Evolutionary conservation across 2,888 invertebrate genomes (phyloP).

Genomic region (Lamellibrachia columna): DNA sequence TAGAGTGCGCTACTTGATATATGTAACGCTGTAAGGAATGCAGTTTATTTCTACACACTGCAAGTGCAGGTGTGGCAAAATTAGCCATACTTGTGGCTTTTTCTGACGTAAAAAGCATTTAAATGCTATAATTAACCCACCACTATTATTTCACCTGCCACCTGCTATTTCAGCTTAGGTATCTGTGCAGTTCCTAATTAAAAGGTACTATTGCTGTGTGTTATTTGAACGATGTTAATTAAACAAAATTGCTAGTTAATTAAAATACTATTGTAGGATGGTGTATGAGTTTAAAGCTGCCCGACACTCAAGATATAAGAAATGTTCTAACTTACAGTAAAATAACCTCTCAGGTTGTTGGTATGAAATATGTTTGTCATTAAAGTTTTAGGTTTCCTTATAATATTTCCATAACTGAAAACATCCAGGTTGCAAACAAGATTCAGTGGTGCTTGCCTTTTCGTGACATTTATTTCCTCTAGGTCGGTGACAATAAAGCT

Average conservation of each 20-base stretch:
- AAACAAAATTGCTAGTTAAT: neutral
- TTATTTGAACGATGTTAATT: neutral
- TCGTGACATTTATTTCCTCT: no score
- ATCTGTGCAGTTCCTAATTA: neutral
- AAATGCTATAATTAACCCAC: neutral
- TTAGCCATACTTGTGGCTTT: conserved; percentile 5
- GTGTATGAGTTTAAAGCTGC: neutral
- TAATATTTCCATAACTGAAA: no score
- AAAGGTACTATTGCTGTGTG: neutral
- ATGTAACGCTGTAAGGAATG: neutral
- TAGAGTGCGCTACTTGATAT: neutral
- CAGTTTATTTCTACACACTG: neutral
- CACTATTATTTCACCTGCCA: neutral
- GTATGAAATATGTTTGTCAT: neutral
- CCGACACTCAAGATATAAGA: neutral
- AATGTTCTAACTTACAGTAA: neutral
- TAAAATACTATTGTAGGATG: neutral
- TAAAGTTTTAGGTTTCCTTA: no score
- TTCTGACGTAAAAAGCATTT: neutral
- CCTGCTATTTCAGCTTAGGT: neutral
- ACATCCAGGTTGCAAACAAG: no score
- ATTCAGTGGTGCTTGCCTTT: no score
- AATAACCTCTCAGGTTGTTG: neutral
- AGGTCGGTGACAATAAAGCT: no score
- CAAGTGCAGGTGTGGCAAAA: neutral